A percentile compares a stretch with the other conserved stretches of the same genome.
Evolutionary conservation across 2,888 invertebrate species (phyloP).

Genomic region (Tipula confusa): DNA sequence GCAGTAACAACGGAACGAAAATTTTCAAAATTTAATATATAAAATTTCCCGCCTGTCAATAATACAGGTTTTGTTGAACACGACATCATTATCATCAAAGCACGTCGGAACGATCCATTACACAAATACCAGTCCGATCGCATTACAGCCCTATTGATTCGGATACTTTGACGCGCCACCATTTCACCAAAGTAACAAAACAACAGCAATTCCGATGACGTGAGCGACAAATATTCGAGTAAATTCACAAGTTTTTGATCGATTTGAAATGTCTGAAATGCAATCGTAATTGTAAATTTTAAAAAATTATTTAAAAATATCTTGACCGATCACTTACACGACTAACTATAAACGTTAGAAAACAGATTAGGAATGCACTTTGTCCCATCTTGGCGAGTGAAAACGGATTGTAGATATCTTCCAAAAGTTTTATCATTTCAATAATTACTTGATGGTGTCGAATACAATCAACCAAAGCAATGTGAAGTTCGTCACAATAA

Average conservation of each 20-base stretch:
- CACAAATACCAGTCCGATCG: constrained; percentile 44
- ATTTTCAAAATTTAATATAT: constrained; percentile 41
- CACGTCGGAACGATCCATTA: constrained; percentile 38
- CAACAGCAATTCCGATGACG: constrained; percentile 42
- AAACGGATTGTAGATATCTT: constrained; percentile 44
- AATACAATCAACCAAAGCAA: constrained; percentile 41
- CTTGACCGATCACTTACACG: constrained; percentile 40
- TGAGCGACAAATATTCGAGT: constrained; percentile 42
- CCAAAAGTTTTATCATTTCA: constrained; percentile 41
- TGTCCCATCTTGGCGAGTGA: constrained; percentile 45
- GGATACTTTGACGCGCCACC: constrained; percentile 39
- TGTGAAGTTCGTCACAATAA: constrained; percentile 35
- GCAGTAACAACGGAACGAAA: constrained; percentile 35
- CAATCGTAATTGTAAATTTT: too few relatives aligned
- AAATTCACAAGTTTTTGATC: constrained; percentile 38
- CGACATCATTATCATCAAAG: constrained; percentile 41
- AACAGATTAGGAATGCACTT: constrained; percentile 43
- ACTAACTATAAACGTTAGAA: constrained; percentile 44
- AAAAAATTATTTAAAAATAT: not conserved
- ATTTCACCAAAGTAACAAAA: constrained; percentile 44
- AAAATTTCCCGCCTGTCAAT: constrained; percentile 44
- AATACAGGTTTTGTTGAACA: constrained; percentile 39
- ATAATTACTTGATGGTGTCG: constrained; percentile 44
- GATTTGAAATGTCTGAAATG: constrained; percentile 31
- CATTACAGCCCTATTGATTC: constrained; percentile 42